Conservation (phyloP, 2,888 invertebrate genomes). For the Gibbula magus region DNA sequence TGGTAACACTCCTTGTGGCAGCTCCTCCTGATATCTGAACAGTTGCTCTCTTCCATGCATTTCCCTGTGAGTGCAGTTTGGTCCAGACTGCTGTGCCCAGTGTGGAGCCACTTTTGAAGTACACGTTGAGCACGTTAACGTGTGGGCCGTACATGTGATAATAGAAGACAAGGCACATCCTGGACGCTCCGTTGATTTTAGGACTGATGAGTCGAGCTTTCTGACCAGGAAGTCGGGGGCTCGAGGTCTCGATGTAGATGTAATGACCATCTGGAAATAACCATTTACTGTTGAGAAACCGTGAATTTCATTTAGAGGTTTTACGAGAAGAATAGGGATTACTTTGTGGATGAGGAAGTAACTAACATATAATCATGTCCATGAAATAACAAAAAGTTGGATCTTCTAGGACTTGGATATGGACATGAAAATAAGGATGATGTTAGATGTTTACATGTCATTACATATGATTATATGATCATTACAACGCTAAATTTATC, state of each 20-base stretch:
- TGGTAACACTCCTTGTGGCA: slow-evolving; percentile 39
- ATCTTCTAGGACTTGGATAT: too few relatives aligned
- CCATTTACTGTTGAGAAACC: too few relatives aligned
- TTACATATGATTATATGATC: too few relatives aligned
- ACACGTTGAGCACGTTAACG: slow-evolving; percentile 60
- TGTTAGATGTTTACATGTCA: too few relatives aligned
- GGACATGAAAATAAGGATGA: too few relatives aligned
- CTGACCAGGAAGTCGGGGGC: slow-evolving; percentile 79
- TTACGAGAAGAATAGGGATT: too few relatives aligned
- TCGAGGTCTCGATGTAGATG: slow-evolving; percentile 68
- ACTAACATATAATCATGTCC: too few relatives aligned
- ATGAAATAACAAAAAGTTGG: too few relatives aligned
- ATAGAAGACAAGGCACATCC: slow-evolving; percentile 61
- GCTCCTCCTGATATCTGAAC: slow-evolving; percentile 49
- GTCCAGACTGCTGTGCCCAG: slow-evolving; percentile 56
- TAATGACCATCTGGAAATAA: slow-evolving; percentile 57
- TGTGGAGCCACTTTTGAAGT: slow-evolving; percentile 40
- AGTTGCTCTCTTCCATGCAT: slow-evolving; percentile 53
- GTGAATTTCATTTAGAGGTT: too few relatives aligned
- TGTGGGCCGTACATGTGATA: slow-evolving; percentile 64
- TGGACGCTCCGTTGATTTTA: slow-evolving; percentile 44
- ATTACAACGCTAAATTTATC: too few relatives aligned
- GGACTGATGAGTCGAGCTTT: slow-evolving; percentile 78
- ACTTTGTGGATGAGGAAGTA: too few relatives aligned
- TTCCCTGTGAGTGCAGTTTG: slow-evolving; percentile 52